A percentile compares a stretch with the other conserved stretches of the same genome.
These are phyloP conservation scores for Macropus fuliginosus DNA, from an alignment of 2,797 vertebrate genomes.

Conservation along the genomic window DNA sequence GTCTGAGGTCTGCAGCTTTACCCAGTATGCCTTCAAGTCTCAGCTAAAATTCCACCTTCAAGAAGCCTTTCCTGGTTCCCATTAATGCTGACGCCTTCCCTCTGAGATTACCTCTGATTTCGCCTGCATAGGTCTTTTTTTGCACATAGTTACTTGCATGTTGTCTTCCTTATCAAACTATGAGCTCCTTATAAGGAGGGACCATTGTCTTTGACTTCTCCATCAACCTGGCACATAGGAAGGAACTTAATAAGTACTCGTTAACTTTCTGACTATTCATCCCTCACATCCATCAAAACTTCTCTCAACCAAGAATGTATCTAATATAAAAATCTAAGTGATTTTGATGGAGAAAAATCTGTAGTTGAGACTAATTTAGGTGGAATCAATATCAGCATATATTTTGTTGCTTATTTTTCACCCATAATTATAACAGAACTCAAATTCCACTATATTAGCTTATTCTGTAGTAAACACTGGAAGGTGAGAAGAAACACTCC, in stretches of 20 bases:
- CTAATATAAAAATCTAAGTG: not conserved
- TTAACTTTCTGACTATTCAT: not conserved
- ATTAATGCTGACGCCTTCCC: not conserved
- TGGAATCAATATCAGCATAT: not conserved
- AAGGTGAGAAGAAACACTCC: conserved; percentile 11
- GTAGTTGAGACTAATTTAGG: conserved; percentile 18
- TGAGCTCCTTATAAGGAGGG: not conserved
- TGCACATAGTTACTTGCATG: not conserved
- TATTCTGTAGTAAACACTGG: conserved; percentile 33
- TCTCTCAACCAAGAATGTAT: not conserved
- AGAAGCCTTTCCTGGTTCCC: not conserved
- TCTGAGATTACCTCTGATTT: not conserved
- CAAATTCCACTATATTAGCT: conserved; percentile 57
- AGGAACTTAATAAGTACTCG: not conserved
- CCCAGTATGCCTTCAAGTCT: not conserved
- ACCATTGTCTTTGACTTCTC: not conserved
- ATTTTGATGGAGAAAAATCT: not conserved
- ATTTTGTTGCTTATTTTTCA: conserved; percentile 43
- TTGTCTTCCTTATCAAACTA: not conserved
- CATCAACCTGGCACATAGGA: not conserved
- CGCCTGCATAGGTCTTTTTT: not conserved
- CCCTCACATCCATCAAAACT: not conserved
- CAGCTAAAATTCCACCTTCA: not conserved
- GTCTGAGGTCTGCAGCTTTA: not conserved
- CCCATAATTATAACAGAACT: conserved; percentile 43